Evolutionary conservation across 2,797 vertebrate species (phyloP).

Genomic region (Sphenodon punctatus): DNA sequence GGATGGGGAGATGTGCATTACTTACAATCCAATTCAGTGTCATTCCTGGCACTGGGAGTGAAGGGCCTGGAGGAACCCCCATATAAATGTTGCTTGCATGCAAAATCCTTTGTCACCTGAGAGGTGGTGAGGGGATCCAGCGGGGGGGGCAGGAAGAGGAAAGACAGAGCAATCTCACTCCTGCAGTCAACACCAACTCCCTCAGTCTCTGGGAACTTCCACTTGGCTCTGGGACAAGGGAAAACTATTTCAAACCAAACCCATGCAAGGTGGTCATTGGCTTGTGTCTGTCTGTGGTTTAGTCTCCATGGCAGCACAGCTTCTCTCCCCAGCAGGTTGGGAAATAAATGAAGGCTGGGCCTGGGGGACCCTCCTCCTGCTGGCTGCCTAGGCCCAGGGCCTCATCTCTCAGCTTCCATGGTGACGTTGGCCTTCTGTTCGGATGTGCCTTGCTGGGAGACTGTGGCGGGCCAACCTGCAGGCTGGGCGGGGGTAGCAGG

Average conservation of each 20-base stretch:
- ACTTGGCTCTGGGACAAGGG: slow-evolving; percentile 62
- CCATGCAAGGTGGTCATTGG: slow-evolving; percentile 60
- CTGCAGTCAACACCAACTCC: slow-evolving; percentile 17
- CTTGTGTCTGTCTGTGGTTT: background rate
- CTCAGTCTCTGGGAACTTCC: slow-evolving; percentile 57
- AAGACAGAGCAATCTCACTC: background rate
- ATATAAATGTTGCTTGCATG: background rate
- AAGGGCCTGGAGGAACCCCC: too few species aligned
- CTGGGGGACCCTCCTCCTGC: slow-evolving; percentile 45
- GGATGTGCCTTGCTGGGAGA: slow-evolving; percentile 82
- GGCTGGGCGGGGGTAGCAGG: slow-evolving; percentile 72
- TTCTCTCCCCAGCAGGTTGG: slow-evolving; percentile 60
- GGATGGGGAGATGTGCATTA: background rate
- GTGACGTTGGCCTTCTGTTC: slow-evolving; percentile 94
- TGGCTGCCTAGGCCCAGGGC: slow-evolving; percentile 14
- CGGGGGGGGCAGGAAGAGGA: background rate
- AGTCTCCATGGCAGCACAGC: slow-evolving; percentile 49
- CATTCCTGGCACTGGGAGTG: background rate
- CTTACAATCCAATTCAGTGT: background rate
- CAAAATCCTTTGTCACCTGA: background rate
- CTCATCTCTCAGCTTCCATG: slow-evolving; percentile 98
- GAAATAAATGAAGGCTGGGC: slow-evolving; percentile 34
- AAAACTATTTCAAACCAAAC: slow-evolving; percentile 67
- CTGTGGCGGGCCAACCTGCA: slow-evolving; percentile 83
- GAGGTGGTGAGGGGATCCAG: too few species aligned